Evolutionary conservation across 2,888 invertebrate genomes (phyloP).

Genomic region (Papilio protenor): DNA sequence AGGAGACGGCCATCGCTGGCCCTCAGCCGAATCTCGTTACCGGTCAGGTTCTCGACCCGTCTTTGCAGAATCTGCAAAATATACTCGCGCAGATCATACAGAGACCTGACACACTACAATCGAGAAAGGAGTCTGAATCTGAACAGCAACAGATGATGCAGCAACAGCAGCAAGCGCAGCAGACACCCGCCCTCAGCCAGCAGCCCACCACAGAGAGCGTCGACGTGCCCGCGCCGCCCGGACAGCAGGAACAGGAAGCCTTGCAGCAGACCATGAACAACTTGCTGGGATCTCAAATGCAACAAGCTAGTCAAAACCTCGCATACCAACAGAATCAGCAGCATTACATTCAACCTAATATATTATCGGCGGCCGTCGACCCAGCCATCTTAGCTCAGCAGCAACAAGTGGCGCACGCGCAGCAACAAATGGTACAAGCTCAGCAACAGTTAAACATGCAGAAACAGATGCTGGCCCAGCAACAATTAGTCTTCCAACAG

Average conservation of each 20-base stretch:
- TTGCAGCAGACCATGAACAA: conserved; percentile 72
- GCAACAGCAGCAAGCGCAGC: conserved; percentile 57
- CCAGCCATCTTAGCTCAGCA: conserved; percentile 72
- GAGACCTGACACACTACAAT: conserved; percentile 72
- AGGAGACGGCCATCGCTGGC: conserved; percentile 68
- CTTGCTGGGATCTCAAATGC: conserved; percentile 65
- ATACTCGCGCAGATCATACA: conserved; percentile 78
- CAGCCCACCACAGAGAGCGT: conserved; percentile 50
- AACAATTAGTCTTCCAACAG: conserved; percentile 79
- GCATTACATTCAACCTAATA: conserved; percentile 67
- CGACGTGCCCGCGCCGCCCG: conserved; percentile 54
- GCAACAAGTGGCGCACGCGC: conserved; percentile 78
- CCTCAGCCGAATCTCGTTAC: conserved; percentile 71
- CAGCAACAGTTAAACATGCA: conserved; percentile 80
- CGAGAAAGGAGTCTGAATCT: conserved; percentile 75
- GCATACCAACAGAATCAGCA: conserved; percentile 68
- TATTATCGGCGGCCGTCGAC: conserved; percentile 65
- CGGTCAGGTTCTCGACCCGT: conserved; percentile 78
- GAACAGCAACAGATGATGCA: conserved; percentile 63
- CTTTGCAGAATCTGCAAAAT: conserved; percentile 79
- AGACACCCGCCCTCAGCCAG: conserved; percentile 50
- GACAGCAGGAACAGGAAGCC: conserved; percentile 61
- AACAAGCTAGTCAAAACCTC: conserved; percentile 59
- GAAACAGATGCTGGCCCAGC: conserved; percentile 78
- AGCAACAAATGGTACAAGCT: conserved; percentile 76